Percentiles rank a stretch among this genome's conserved stretches.
phyloP scores from a whole-genome alignment of 2,888 invertebrate genomes.

The Cephus nigrinus region DNA sequence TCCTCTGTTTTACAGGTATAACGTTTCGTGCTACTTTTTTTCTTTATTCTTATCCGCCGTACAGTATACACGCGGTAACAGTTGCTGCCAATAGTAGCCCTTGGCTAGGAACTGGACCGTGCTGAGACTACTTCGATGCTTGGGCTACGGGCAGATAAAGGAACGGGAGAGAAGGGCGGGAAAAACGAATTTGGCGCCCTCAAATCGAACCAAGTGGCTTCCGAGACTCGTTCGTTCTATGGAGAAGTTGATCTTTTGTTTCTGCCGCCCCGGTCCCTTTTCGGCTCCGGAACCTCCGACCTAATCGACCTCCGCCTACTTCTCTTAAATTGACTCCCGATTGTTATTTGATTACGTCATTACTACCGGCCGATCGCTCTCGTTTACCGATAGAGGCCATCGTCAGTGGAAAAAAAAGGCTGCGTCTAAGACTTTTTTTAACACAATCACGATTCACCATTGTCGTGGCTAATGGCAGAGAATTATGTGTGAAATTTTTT shows the following conservation, averaged over 20 bases:
- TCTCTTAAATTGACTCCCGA: slow-evolving; percentile 32
- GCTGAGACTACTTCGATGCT: neutral
- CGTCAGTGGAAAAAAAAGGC: neutral
- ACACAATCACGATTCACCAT: neutral
- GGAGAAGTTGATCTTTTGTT: slow-evolving; percentile 27
- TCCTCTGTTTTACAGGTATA: neutral
- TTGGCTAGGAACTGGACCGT: neutral
- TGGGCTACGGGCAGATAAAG: neutral
- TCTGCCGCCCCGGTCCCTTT: slow-evolving; percentile 10
- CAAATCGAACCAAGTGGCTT: slow-evolving; percentile 31
- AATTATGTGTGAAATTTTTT: neutral
- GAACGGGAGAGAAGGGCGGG: slow-evolving; percentile 5
- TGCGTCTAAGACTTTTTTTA: neutral
- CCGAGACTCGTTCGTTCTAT: slow-evolving; percentile 31
- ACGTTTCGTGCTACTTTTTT: neutral
- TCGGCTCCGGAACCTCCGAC: slow-evolving; percentile 21
- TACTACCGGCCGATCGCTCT: slow-evolving; percentile 14
- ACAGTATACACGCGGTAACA: neutral
- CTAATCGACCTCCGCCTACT: slow-evolving; percentile 28
- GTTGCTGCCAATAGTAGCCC: neutral
- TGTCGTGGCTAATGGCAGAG: neutral
- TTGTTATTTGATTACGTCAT: slow-evolving; percentile 35
- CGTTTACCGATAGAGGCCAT: neutral
- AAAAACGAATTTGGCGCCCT: slow-evolving; percentile 33
- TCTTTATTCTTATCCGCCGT: neutral